These are phyloP conservation scores for Maccullochella peelii DNA, from an alignment of 2,113 vertebrate species.

Conservation along the genomic window DNA sequence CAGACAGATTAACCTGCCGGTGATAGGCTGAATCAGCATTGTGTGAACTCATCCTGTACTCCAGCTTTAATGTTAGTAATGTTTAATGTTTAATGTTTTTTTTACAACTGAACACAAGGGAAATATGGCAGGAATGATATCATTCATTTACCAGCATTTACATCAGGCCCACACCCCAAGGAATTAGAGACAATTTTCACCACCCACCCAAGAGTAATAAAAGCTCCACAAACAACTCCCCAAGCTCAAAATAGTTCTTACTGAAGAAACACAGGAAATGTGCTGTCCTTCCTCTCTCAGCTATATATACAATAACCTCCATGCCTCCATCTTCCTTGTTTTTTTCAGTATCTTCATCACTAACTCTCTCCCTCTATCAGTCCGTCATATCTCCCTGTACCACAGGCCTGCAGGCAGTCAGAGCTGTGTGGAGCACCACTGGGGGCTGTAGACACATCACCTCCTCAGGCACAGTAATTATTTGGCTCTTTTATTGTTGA, in stretches of 20 bases:
- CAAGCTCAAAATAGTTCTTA: neutral
- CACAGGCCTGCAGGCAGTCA: conserved; percentile 60
- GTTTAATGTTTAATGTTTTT: neutral
- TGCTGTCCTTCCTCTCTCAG: neutral
- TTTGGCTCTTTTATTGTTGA: conserved; percentile 79
- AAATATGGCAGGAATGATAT: neutral
- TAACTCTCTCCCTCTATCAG: conserved; percentile 44
- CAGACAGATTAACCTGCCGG: too few species aligned
- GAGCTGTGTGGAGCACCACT: conserved; percentile 54
- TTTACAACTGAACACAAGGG: neutral
- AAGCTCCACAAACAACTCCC: neutral
- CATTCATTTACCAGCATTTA: neutral
- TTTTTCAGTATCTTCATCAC: conserved; percentile 31
- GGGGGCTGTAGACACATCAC: conserved; percentile 70
- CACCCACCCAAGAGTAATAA: neutral
- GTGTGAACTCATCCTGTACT: too few species aligned
- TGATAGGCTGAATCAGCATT: too few species aligned
- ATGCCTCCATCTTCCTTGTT: conserved; percentile 23
- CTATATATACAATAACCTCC: neutral
- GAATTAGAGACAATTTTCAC: neutral
- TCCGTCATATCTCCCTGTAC: conserved; percentile 56
- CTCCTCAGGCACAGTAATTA: conserved; percentile 81
- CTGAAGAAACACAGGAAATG: neutral
- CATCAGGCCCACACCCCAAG: neutral
- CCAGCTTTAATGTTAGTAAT: neutral